phyloP scores from a whole-genome alignment of 1,140 invertebrate genomes.

The Ceratosolen solmsi region DNA sequence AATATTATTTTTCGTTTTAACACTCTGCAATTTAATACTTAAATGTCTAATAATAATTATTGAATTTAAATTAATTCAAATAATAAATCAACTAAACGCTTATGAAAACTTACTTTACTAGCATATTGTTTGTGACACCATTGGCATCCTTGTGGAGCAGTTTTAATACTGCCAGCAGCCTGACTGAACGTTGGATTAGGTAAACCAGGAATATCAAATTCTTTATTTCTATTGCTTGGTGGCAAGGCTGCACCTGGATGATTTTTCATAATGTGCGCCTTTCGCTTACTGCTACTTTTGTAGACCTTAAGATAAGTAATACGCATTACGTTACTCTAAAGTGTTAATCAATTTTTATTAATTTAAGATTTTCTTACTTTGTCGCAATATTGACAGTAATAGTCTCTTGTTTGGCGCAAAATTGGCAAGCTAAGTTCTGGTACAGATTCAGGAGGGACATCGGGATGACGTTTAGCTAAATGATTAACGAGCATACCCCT shows the following conservation, averaged over 20 bases:
- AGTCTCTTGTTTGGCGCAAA: conserved; percentile 84
- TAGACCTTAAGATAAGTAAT: conserved; percentile 76
- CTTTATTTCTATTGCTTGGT: conserved; percentile 75
- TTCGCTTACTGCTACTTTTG: conserved; percentile 89
- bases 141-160: conserved; percentile 82
- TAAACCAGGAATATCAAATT: conserved; percentile 71
- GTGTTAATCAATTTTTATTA: neutral
- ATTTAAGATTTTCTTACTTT: conserved; percentile 73
- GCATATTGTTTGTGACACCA: conserved; percentile 92
- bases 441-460: conserved; percentile 82
- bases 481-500: conserved; percentile 91
- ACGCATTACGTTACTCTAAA: neutral
- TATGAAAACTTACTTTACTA: conserved; percentile 77
- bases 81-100: no score
- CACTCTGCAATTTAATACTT: no score
- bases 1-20: no score
- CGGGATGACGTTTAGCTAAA: conserved; percentile 87
- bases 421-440: conserved; percentile 89
- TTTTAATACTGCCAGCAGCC: conserved; percentile 83
- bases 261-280: conserved; percentile 88
- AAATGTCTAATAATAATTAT: no score
- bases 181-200: conserved; percentile 80
- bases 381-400: conserved; percentile 90
- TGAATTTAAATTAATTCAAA: no score
- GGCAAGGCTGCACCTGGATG: conserved; percentile 86